Evolutionary conservation across 2,888 invertebrate species (phyloP).

Genomic region (Campoplex capitator): DNA sequence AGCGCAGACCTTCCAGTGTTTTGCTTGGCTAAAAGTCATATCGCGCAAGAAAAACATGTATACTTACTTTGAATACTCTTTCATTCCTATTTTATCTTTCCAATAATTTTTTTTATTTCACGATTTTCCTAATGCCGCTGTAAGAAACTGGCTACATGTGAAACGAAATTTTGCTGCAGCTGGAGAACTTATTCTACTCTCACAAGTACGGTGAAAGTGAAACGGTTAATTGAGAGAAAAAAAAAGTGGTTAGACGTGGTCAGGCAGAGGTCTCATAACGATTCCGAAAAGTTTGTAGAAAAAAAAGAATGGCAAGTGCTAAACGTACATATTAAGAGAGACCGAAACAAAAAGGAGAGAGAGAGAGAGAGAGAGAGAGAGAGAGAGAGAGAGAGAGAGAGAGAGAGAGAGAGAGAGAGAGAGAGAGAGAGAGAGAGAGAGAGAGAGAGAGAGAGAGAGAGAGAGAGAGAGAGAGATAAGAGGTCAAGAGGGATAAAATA

Average conservation of each 20-base stretch:
- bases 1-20: conserved; percentile 43
- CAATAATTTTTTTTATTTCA: neutral
- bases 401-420: too few relatives aligned
- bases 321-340: neutral
- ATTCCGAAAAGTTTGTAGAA: neutral
- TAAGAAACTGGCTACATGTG: conserved; percentile 6
- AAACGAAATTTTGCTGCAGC: conserved; percentile 13
- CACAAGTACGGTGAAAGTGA: conserved; percentile 11
- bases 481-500: conserved; percentile 42
- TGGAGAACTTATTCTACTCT: conserved; percentile 3
- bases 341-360: neutral
- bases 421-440: too few relatives aligned
- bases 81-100: conserved; percentile 6
- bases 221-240: conserved; percentile 39
- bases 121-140: neutral
- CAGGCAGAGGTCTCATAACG: conserved; percentile 54
- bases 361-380: too few relatives aligned
- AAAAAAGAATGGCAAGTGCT: conserved; percentile 21
- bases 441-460: too few relatives aligned
- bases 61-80: neutral
- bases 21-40: conserved; percentile 1
- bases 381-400: too few relatives aligned
- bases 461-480: too few relatives aligned
- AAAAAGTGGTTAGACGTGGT: conserved; percentile 54
- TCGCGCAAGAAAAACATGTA: neutral